Evolutionary conservation across 2,797 vertebrate genomes (phyloP).

Genomic region (Ibycter americanus): DNA sequence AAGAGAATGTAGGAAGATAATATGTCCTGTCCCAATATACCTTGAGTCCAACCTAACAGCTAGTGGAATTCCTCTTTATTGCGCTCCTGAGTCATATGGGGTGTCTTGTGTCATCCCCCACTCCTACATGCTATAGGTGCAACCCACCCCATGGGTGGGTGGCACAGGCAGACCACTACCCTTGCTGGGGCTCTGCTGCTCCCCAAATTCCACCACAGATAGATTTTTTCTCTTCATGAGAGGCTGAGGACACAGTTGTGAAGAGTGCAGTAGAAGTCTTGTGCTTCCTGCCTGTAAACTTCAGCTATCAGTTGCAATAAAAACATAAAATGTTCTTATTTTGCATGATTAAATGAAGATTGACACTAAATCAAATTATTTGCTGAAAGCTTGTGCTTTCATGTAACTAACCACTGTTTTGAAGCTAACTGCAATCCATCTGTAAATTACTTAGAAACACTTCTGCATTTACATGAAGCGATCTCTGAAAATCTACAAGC

Average conservation of each 20-base stretch:
- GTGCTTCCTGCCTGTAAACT: neutral
- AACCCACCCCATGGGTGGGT: rapidly evolving
- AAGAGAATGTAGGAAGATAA: neutral
- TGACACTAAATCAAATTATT: neutral
- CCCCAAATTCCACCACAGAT: neutral
- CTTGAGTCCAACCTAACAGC: neutral
- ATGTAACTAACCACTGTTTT: neutral
- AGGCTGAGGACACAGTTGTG: neutral
- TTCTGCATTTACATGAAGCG: neutral
- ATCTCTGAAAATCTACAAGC: neutral
- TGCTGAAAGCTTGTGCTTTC: neutral
- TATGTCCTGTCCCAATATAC: neutral
- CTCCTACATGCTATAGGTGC: neutral
- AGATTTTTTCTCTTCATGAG: neutral
- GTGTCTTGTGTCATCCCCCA: neutral
- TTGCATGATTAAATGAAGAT: neutral
- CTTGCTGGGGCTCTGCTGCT: neutral
- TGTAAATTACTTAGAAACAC: neutral
- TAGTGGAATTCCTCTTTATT: neutral
- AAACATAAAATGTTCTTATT: neutral
- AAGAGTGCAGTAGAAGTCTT: neutral
- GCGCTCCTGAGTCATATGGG: neutral
- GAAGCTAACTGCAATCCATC: neutral
- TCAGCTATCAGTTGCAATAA: neutral
- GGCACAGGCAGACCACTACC: neutral